Conservation (phyloP, 2,888 invertebrate genomes). For the Latheticus oryzae region DNA sequence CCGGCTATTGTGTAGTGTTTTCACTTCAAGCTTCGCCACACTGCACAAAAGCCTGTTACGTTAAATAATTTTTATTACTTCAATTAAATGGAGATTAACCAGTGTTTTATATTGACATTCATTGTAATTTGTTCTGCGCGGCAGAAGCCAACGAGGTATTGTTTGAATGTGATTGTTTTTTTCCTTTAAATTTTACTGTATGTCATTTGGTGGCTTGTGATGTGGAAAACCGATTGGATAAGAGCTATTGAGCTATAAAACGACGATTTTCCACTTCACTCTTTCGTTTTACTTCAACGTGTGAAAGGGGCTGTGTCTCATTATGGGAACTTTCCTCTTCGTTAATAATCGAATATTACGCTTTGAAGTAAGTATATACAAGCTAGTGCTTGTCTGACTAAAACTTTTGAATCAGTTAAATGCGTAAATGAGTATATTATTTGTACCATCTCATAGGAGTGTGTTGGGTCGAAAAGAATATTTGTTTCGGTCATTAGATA, state of each 20-base stretch:
- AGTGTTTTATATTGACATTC: constrained; percentile 28
- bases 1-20: constrained; percentile 25
- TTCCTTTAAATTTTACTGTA: constrained; percentile 1
- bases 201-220: constrained; percentile 12
- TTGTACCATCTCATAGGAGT: no score
- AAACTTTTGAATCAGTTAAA: constrained; percentile 8
- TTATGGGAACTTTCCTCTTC: not conserved
- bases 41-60: constrained; percentile 26
- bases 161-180: constrained; percentile 19
- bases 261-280: not conserved
- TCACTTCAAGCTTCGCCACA: constrained; percentile 13
- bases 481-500: constrained; percentile 7
- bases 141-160: constrained; percentile 18
- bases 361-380: not conserved
- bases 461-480: no score
- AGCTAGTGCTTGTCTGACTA: not conserved
- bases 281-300: constrained; percentile 9
- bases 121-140: constrained; percentile 23
- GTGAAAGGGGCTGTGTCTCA: not conserved
- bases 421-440: no score
- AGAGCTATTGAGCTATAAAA: constrained; percentile 13
- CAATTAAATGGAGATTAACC: constrained; percentile 33
- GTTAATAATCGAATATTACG: not conserved
- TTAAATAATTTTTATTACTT: constrained; percentile 30
- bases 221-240: constrained; percentile 22